Conservation (phyloP, 2,797 vertebrate species). For the Enteromius fasciolatus region DNA sequence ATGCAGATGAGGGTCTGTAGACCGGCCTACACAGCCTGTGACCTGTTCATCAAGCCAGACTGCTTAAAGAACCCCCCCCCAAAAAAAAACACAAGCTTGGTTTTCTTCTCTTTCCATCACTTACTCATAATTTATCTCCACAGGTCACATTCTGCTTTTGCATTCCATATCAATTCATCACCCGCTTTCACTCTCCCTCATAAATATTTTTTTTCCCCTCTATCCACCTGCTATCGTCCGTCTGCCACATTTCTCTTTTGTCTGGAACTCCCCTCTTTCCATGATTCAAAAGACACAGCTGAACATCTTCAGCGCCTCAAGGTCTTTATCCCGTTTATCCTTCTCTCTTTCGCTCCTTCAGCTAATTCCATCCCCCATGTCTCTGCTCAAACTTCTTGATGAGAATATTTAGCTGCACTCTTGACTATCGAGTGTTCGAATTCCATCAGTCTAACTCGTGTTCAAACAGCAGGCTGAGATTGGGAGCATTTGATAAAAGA, state of each 20-base stretch:
- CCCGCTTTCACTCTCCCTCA: conserved; percentile 31
- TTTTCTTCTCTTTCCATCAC: conserved; percentile 33
- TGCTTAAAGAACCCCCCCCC: neutral
- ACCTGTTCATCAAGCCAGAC: conserved; percentile 53
- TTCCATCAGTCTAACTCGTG: conserved; percentile 23
- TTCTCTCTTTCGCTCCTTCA: conserved; percentile 9
- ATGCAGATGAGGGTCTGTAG: conserved; percentile 54
- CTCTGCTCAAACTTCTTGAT: conserved; percentile 25
- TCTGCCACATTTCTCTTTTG: conserved; percentile 44
- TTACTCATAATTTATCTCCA: conserved; percentile 29
- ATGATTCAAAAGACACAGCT: conserved; percentile 39
- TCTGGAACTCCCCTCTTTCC: conserved; percentile 40
- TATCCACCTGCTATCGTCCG: conserved; percentile 19
- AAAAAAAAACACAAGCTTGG: conserved; percentile 10
- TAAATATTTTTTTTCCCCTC: conserved; percentile 13
- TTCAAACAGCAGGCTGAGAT: conserved; percentile 21
- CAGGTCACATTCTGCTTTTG: conserved; percentile 18
- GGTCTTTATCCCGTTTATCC: conserved; percentile 22
- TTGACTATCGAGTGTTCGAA: conserved; percentile 37
- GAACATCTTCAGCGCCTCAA: conserved; percentile 42
- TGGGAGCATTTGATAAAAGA: conserved; percentile 46
- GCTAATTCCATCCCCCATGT: conserved; percentile 17
- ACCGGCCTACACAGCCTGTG: conserved; percentile 31
- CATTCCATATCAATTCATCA: conserved; percentile 28
- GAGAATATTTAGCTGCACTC: conserved; percentile 44